Evolutionary conservation across 2,797 vertebrate genomes (phyloP), one percentile per base, ranked within the genome.

Genomic region (Crocidura indochinensis): DNA sequence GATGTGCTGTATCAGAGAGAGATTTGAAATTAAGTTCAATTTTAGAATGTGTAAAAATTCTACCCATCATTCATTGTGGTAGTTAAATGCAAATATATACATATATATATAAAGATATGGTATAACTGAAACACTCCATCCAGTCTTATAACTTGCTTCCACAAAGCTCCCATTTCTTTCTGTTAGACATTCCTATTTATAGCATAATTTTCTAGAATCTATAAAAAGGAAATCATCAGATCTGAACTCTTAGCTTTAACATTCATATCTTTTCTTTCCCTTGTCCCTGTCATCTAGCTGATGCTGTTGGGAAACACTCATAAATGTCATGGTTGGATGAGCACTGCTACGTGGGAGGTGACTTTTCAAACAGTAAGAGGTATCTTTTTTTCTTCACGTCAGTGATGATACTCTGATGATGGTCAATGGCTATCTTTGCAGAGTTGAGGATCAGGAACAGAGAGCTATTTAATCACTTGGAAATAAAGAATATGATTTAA

Each of bases 21-120:
- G 6, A 9, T 22, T 10, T 14, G 46, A 60, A 86, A 17, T 51
- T 51, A 83, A 15, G 64, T 49, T n/a, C 15, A 65, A 47, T 29
- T 62, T 22, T 10, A 10, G 83, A 14, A 67, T 93, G 87, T 90
- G 49, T 80, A 78, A 72, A 89, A 85, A 91, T 89, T 79, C 88
- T 90, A 29, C 68, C 29, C n/a, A 24, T 62, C 3, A 56, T 69
- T 91, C 51, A 78, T 2, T 29, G 51, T 38, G 15, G 27, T 85
- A 69, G 60, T 29, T 65, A 64, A n/a, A 82, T n/a, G 65, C n/a
- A 73, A 20, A 26, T 29, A 78, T 75, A 73, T 17, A n/a, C 29
- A 74, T 72, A 26, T 47, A 19, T 24, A 56, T 56, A 62, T 47
- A 62, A 84, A 77, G 19, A 27, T 78, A 78, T 17, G 9, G 4